Evolutionary conservation across 2,797 vertebrate genomes (phyloP).

Genomic region (Crax fasciolata): DNA sequence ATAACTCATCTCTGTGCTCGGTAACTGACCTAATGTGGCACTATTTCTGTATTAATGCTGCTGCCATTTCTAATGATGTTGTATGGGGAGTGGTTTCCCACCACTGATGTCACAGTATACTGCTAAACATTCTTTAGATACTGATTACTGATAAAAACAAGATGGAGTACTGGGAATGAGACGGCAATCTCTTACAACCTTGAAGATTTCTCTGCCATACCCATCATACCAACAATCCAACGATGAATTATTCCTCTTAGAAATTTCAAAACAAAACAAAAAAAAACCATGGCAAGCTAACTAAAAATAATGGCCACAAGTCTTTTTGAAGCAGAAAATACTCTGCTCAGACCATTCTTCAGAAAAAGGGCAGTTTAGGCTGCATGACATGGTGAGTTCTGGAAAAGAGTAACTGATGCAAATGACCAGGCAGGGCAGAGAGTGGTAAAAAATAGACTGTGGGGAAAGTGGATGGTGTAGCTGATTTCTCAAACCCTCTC

Average conservation of each 20-base stretch:
- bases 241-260: not conserved
- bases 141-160: not conserved
- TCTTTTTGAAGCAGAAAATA: not conserved
- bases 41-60: not conserved
- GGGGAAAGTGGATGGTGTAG: not conserved
- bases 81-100: not conserved
- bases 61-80: not conserved
- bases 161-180: not conserved
- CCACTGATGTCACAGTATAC: not conserved
- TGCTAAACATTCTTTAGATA: not conserved
- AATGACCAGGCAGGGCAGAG: not conserved
- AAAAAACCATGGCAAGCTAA: not conserved
- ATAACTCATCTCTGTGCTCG: not conserved
- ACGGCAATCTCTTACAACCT: not conserved
- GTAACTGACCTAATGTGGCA: not conserved
- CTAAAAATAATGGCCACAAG: rapidly evolving
- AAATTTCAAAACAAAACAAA: not conserved
- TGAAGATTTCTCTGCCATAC: not conserved
- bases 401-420: not conserved
- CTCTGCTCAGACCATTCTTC: not conserved
- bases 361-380: not conserved
- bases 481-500: not conserved
- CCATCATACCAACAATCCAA: not conserved
- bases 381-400: not conserved
- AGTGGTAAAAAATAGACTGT: not conserved